Conservation (phyloP, 2,888 invertebrate genomes). For the Chloroclysta siterata region DNA sequence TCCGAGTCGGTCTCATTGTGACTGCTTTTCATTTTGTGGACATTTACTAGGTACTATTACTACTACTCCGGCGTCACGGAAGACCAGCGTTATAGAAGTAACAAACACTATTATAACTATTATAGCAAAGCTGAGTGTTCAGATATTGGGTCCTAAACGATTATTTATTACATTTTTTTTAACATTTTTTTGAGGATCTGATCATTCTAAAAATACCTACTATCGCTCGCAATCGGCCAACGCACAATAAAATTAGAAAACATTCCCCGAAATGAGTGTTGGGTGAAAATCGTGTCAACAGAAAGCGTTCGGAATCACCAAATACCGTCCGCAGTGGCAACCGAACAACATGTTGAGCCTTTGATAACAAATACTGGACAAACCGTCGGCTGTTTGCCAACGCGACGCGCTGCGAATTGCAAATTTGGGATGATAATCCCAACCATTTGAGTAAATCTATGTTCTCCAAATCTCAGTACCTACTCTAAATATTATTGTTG, state of each 20-base stretch:
- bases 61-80: no score
- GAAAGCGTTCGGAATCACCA: conserved; percentile 33
- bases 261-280: conserved; percentile 23
- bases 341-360: conserved; percentile 57
- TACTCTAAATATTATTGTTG: neutral
- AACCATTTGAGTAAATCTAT: conserved; percentile 16
- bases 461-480: neutral
- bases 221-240: conserved; percentile 1
- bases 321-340: conserved; percentile 45
- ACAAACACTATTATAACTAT: no score
- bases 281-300: conserved; percentile 11
- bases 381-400: conserved; percentile 57
- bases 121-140: no score
- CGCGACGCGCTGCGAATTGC: conserved; percentile 58
- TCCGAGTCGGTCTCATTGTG: no score
- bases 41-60: no score
- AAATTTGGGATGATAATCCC: conserved; percentile 46
- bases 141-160: no score
- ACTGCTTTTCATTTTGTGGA: no score
- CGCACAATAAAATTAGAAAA: conserved; percentile 16
- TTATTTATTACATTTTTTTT: no score
- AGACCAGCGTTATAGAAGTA: no score
- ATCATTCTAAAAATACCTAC: no score
- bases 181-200: no score
- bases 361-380: conserved; percentile 57